phyloP scores from a whole-genome alignment of 35 echinoderm and acorn worm genomes.

The Holothuria glaberrima region DNA sequence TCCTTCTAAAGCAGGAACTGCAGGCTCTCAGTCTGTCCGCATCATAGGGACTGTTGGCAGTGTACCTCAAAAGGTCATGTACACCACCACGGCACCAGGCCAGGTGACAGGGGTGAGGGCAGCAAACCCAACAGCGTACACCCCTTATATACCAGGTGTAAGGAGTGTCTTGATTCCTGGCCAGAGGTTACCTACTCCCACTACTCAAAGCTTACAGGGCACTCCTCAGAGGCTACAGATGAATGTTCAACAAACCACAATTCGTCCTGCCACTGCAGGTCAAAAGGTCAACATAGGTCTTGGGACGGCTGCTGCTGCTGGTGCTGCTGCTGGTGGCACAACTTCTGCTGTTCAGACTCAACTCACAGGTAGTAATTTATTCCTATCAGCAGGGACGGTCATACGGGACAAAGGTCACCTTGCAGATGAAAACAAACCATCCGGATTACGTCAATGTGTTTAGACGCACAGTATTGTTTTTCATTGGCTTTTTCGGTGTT shows the following conservation, averaged over 20 bases:
- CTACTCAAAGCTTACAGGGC: constrained; percentile 4
- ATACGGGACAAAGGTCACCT: too few relatives aligned
- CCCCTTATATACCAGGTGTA: constrained; percentile 39
- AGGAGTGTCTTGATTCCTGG: constrained; percentile 34
- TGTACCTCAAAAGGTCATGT: constrained; percentile 28
- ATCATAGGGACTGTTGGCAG: constrained; percentile 21
- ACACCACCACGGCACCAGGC: constrained; percentile 25
- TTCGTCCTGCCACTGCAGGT: constrained; percentile 2
- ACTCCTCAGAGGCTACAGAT: background rate
- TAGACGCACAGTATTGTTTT: too few relatives aligned
- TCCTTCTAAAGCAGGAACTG: background rate
- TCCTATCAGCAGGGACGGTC: too few relatives aligned
- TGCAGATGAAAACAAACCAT: too few relatives aligned
- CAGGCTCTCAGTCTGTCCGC: background rate
- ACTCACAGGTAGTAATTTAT: constrained; percentile 12
- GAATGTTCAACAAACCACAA: background rate
- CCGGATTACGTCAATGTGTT: too few relatives aligned
- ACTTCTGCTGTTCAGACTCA: constrained; percentile 38
- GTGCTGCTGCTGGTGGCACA: background rate
- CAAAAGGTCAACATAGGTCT: constrained; percentile 52
- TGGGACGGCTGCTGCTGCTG: background rate
- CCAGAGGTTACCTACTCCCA: constrained; percentile 16
- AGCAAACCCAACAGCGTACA: background rate
- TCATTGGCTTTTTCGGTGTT: too few relatives aligned
- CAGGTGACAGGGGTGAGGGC: background rate